A percentile compares a stretch with the other conserved stretches of the same genome.
Evolutionary conservation across 30 jellyfish, hydroid and myxozoan species (phyloP).

Genomic region (Turritopsis dohrnii): DNA sequence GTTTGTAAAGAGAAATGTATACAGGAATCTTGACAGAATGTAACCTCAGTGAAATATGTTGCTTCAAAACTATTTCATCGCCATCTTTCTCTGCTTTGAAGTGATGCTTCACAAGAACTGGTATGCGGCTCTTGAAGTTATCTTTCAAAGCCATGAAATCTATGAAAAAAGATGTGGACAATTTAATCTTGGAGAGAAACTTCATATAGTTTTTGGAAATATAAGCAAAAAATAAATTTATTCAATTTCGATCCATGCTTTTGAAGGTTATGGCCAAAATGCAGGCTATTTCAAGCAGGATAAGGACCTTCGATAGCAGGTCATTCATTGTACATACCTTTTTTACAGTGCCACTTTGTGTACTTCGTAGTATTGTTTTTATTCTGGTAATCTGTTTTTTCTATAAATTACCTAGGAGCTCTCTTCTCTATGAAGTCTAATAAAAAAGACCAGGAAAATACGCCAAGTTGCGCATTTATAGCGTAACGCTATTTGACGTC

Average conservation of each 20-base stretch:
- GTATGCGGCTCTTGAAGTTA: not conserved
- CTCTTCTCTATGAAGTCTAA: not conserved
- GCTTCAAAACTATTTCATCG: not conserved
- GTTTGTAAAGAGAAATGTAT: not conserved
- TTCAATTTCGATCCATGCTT: too few species aligned
- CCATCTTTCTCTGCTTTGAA: not conserved
- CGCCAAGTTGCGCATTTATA: not conserved
- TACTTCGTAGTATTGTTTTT: too few species aligned
- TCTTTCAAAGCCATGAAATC: not conserved
- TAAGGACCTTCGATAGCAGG: too few species aligned
- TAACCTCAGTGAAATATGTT: not conserved
- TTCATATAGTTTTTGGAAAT: not conserved
- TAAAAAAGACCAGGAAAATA: not conserved
- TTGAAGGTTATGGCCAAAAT: too few species aligned
- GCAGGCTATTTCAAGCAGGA: too few species aligned
- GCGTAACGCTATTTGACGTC: not conserved
- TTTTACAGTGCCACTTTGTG: not conserved
- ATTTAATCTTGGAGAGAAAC: not conserved
- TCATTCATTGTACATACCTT: too few species aligned
- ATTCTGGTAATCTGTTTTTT: not conserved
- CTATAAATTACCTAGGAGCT: not conserved
- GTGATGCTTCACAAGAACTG: not conserved
- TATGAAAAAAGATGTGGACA: not conserved
- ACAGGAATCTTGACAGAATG: not conserved
- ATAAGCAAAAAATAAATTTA: too few species aligned